These are phyloP conservation scores for Lepidurus packardi DNA, from an alignment of 1,140 invertebrate species.

Conservation along the genomic window DNA sequence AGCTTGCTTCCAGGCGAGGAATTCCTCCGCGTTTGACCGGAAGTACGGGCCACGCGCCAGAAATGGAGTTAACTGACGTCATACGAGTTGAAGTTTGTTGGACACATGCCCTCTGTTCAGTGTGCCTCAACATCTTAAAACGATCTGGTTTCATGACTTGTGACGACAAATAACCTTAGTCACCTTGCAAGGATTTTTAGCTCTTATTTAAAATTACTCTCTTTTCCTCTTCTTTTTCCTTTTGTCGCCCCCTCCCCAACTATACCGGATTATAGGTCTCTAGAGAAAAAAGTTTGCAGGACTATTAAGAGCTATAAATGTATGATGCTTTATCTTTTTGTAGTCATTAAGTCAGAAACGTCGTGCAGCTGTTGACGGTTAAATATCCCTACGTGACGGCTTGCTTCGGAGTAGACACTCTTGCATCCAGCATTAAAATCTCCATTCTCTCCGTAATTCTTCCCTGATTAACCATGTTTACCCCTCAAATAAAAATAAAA, in stretches of 20 bases:
- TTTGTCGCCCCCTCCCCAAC: too few relatives aligned
- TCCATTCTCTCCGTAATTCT: neutral
- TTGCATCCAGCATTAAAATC: neutral
- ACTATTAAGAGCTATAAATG: conserved; percentile 18
- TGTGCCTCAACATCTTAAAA: neutral
- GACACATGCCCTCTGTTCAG: conserved; percentile 16
- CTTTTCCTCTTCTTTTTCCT: neutral
- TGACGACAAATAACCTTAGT: conserved; percentile 13
- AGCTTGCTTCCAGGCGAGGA: conserved; percentile 12
- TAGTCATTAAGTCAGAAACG: conserved; percentile 2
- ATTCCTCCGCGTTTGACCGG: conserved; percentile 13
- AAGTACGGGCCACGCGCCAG: conserved; percentile 9
- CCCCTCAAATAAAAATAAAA: neutral
- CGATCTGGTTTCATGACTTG: neutral
- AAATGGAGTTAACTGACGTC: conserved; percentile 10
- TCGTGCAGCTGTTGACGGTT: conserved; percentile 13
- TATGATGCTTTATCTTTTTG: conserved; percentile 7
- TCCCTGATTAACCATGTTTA: neutral
- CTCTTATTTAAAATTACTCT: neutral
- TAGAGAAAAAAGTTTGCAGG: neutral
- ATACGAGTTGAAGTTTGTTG: conserved; percentile 13
- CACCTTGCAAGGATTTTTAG: neutral
- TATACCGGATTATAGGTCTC: neutral
- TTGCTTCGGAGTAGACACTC: neutral
- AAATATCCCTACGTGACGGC: neutral